Conservation (phyloP, 2,113 vertebrate genomes). For the Toxostoma redivivum region DNA sequence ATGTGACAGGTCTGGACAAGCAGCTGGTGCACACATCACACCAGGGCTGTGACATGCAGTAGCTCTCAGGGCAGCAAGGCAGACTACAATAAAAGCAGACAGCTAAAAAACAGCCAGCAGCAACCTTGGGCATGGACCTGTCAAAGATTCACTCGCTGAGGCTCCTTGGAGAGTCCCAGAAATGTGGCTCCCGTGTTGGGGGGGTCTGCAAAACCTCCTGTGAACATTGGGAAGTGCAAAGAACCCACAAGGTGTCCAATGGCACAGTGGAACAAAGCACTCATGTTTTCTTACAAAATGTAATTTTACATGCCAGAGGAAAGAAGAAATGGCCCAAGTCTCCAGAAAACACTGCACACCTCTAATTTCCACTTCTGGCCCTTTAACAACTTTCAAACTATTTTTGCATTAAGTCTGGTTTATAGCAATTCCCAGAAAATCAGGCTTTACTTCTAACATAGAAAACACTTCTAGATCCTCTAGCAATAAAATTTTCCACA, state of each 20-base stretch:
- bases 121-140: not conserved
- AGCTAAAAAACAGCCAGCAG: constrained; percentile 1
- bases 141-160: not conserved
- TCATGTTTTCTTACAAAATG: not conserved
- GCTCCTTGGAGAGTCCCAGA: not conserved
- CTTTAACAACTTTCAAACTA: not conserved
- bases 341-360: not conserved
- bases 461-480: not conserved
- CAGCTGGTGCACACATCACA: not conserved
- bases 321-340: not conserved
- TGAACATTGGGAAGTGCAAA: not conserved
- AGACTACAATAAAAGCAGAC: not conserved
- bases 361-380: not conserved
- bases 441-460: not conserved
- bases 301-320: not conserved
- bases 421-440: not conserved
- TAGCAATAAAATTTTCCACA: not conserved
- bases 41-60: not conserved
- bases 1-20: not conserved
- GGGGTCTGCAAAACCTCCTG: not conserved
- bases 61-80: not conserved
- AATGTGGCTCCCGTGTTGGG: not conserved
- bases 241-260: not conserved
- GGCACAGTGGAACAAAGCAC: not conserved
- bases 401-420: not conserved